Conservation (phyloP, 2,113 vertebrate genomes). For the Eolophus roseicapilla region DNA sequence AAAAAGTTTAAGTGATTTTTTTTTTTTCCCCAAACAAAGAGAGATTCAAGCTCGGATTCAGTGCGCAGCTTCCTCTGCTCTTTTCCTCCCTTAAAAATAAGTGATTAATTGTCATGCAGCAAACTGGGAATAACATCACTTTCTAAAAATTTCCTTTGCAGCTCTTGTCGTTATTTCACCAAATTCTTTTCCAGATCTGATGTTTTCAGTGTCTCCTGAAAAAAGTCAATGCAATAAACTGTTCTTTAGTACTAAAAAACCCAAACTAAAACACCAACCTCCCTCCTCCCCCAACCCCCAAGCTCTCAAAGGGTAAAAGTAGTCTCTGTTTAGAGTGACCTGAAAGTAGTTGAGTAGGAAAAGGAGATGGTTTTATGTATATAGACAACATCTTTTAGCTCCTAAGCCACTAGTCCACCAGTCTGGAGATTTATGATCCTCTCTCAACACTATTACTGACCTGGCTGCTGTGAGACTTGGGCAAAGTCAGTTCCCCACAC, state of each 20-base stretch:
- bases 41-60: neutral
- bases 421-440: neutral
- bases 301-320: neutral
- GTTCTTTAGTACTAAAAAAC: neutral
- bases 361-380: neutral
- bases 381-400: neutral
- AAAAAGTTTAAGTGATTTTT: constrained; percentile 9
- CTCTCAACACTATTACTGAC: neutral
- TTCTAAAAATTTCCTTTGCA: constrained; percentile 49
- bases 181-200: constrained; percentile 38
- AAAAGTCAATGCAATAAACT: neutral
- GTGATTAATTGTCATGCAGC: constrained; percentile 36
- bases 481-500: neutral
- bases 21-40: neutral
- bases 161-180: constrained; percentile 24
- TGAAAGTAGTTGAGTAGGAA: neutral
- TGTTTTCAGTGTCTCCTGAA: neutral
- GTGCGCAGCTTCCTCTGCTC: neutral
- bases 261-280: neutral
- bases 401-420: neutral
- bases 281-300: too few species aligned
- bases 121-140: constrained; percentile 60
- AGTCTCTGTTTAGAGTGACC: neutral
- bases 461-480: neutral
- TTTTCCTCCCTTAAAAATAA: constrained; percentile 6